Percentiles rank a stretch among this genome's conserved stretches.
Conservation (phyloP, 2,888 invertebrate species). For the Drosophila anomalata region DNA sequence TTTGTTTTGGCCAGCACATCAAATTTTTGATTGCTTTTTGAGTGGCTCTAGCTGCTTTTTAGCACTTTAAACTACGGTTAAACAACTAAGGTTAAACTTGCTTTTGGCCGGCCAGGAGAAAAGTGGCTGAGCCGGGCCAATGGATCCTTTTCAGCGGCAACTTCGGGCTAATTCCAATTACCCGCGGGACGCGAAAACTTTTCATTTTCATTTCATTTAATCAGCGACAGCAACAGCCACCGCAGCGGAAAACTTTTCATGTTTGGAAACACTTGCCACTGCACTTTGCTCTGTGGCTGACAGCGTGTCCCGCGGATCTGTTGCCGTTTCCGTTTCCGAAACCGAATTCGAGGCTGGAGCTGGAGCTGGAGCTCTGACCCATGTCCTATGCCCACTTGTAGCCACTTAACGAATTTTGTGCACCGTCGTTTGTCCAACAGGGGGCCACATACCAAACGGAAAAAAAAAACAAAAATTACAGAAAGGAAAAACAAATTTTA, state of each 20-base stretch:
- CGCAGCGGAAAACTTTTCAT: constrained; percentile 58
- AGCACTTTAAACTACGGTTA: background rate
- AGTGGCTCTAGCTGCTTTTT: constrained; percentile 7
- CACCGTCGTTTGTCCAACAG: constrained; percentile 50
- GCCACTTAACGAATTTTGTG: constrained; percentile 65
- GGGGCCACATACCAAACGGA: background rate
- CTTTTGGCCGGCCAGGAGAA: background rate
- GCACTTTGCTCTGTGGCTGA: constrained; percentile 64
- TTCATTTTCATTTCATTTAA: constrained; percentile 68
- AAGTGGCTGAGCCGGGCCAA: background rate
- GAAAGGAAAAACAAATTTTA: constrained; percentile 29
- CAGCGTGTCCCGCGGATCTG: constrained; percentile 26
- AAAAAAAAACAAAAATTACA: background rate
- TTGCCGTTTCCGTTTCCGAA: constrained; percentile 5
- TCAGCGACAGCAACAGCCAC: constrained; percentile 49
- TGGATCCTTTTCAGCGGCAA: background rate
- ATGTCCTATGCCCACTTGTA: constrained; percentile 57
- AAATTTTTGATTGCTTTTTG: constrained; percentile 43
- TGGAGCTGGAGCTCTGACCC: constrained; percentile 19
- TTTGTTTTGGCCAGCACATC: constrained; percentile 18
- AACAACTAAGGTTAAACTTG: background rate
- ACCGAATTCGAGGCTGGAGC: constrained; percentile 17
- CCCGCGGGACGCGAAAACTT: constrained; percentile 41
- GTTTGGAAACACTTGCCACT: constrained; percentile 57
- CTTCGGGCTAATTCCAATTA: constrained; percentile 34